Evolutionary conservation across 2,113 vertebrate genomes (phyloP), one percentile per base, ranked within the genome.

Genomic region (Cryptomyrus ogoouensis): DNA sequence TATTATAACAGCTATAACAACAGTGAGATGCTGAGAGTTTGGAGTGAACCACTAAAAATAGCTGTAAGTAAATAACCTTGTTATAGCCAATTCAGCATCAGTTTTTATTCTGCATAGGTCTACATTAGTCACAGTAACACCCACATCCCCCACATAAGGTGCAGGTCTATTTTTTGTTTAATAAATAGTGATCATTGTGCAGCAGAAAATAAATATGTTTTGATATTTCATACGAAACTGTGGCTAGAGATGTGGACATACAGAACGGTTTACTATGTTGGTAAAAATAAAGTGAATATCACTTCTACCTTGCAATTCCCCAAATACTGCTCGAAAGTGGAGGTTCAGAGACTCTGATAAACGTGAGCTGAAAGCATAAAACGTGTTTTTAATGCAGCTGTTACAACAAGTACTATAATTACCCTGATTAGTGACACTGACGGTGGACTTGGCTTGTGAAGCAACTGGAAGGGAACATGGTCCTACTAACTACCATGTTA

Each of bases 321-420:
- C 49, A 49, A 52, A 50, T 17, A 87, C n/a, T 87, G 2, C 24
- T 17, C 3, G 12, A 53, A 52, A 87, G 13, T n/a, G 85, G n/a
- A 87, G 47, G 15, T 15, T n/a, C 10, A 47, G 47, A 87, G 21
- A 84, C 47, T 47, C 42, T 84, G 83, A 47, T 84, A 21, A 44
- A n/a, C 24, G 21, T 12, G 44, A 84, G 85, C 85, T 87, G 85
- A 87, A 87, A 87, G 31, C 85, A 31, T 87, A 87, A 87, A 52
- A 52, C 10, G 49, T 27, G 46, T 13, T 49, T 53, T 87, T 53
- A 87, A 87, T 31, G 49, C 85, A 50, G 85, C 85, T 52, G 85
- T 44, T 87, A n/a, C 46, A 52, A n/a, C 83, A 84, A 84, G 83
- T 84, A 84, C 83, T 84, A 42, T 84, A 84, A 84, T 84, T 84